Conservation (phyloP, 2,113 vertebrate species). For the Fulica atra region DNA sequence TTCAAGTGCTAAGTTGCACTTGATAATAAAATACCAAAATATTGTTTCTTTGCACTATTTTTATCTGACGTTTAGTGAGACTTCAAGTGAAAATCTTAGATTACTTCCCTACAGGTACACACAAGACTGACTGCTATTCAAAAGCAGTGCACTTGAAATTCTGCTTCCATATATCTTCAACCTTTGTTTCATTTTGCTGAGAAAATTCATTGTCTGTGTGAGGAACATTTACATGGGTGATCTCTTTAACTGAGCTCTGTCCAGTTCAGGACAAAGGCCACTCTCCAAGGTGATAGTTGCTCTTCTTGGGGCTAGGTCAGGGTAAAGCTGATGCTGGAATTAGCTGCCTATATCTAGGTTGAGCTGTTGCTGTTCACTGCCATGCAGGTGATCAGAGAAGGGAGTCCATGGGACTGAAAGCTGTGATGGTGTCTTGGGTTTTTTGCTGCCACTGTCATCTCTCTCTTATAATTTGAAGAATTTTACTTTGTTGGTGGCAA, state of each 20-base stretch:
- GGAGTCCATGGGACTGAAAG: not conserved
- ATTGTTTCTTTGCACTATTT: not conserved
- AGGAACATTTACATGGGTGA: not conserved
- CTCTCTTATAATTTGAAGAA: not conserved
- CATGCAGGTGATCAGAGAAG: not conserved
- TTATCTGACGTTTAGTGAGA: not conserved
- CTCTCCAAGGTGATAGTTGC: not conserved
- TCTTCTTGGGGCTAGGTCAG: not conserved
- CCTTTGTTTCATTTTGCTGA: not conserved
- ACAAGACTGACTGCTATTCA: not conserved
- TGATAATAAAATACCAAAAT: not conserved
- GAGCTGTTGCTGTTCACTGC: rapidly evolving
- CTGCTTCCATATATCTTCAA: not conserved
- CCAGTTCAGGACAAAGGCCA: not conserved
- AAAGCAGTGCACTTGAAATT: not conserved
- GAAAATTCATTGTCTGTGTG: not conserved
- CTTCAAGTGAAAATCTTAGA: not conserved
- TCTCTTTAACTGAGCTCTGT: not conserved
- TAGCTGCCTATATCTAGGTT: not conserved
- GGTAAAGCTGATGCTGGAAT: not conserved
- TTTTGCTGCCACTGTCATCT: not conserved
- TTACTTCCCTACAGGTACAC: not conserved
- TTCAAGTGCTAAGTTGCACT: not conserved
- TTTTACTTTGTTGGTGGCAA: not conserved
- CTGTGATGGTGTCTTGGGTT: not conserved